These are phyloP conservation scores for Diplazon laetatorius DNA, from an alignment of 2,888 invertebrate species.

Conservation along the genomic window DNA sequence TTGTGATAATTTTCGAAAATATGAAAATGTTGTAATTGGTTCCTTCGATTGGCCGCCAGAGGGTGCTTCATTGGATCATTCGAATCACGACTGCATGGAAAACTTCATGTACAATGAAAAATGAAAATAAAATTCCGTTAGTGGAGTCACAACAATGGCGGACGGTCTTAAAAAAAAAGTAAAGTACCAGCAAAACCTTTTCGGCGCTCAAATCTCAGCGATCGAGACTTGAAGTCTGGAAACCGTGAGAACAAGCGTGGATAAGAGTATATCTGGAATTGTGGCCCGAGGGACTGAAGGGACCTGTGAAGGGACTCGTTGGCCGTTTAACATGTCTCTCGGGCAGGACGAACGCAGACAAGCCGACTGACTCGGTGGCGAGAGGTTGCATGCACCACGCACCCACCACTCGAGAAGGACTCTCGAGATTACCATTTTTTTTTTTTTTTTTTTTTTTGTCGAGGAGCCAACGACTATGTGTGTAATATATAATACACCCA, in stretches of 20 bases:
- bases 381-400: background rate
- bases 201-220: constrained; percentile 8
- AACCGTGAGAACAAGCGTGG: constrained; percentile 41
- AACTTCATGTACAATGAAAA: too few relatives aligned
- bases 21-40: too few relatives aligned
- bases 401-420: constrained; percentile 45
- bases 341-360: constrained; percentile 10
- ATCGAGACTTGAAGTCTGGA: background rate
- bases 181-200: constrained; percentile 15
- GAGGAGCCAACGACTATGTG: constrained; percentile 28
- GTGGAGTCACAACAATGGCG: constrained; percentile 5
- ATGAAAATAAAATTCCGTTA: constrained; percentile 1
- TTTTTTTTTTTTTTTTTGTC: too few relatives aligned
- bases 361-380: constrained; percentile 11
- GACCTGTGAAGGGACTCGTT: background rate
- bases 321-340: constrained; percentile 11
- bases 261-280: background rate
- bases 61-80: too few relatives aligned
- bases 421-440: constrained; percentile 60
- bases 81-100: too few relatives aligned
- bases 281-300: constrained; percentile 10
- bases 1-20: too few relatives aligned
- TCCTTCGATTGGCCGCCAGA: too few relatives aligned
- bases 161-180: background rate
- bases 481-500: constrained; percentile 17